Evolutionary conservation across 2,888 invertebrate genomes (phyloP).

Genomic region (Lamellibrachia columna): DNA sequence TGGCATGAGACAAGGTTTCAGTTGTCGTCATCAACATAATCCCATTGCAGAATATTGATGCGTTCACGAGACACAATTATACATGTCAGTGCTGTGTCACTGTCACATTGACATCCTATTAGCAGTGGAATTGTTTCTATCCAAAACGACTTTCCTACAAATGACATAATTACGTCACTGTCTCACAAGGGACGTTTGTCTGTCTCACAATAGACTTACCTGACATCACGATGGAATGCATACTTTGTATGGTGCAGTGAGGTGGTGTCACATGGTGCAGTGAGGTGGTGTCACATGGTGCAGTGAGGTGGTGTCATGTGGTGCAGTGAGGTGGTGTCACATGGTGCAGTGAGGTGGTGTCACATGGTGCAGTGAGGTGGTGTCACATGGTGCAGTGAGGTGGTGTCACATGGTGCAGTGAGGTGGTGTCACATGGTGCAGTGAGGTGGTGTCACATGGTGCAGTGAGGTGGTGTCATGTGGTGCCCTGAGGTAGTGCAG

Average conservation of each 20-base stretch:
- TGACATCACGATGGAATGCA: background rate
- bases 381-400: background rate
- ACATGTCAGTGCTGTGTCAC: background rate
- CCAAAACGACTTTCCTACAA: too few relatives aligned
- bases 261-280: background rate
- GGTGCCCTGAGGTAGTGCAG: background rate
- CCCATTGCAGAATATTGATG: background rate
- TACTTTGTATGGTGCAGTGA: background rate
- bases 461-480: background rate
- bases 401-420: background rate
- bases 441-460: background rate
- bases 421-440: background rate
- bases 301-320: background rate
- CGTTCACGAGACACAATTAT: background rate
- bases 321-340: too few relatives aligned
- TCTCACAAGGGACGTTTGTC: background rate
- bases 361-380: background rate
- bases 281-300: background rate
- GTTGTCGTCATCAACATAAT: background rate
- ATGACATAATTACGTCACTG: background rate
- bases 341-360: background rate
- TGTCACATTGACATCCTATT: background rate
- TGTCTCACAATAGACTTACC: background rate
- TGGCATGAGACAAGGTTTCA: background rate
- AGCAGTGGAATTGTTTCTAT: background rate